Evolutionary conservation across 2,888 invertebrate genomes (phyloP), one percentile per base, ranked within the genome.

Genomic region (Conus canariensis): DNA sequence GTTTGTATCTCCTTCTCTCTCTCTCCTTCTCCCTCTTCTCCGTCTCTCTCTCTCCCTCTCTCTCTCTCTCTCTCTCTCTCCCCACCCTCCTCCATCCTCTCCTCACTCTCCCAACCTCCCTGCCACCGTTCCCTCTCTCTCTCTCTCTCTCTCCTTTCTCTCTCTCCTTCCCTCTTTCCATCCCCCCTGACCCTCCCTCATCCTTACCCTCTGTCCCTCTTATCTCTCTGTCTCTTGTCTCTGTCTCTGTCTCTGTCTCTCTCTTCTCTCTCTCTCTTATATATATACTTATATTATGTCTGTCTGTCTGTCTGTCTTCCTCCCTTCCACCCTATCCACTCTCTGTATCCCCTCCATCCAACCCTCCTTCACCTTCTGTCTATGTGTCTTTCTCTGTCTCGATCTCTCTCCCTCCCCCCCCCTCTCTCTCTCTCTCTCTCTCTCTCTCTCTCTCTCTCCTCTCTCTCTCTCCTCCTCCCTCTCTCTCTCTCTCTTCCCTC

Each of bases 121-220:
- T n/a, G n/a, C n/a, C n/a, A n/a, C n/a, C n/a, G n/a, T n/a, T 2
- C 70, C 7, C 3, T 8, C 8, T 8, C 3, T 22, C 22, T 22
- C 22, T n/a, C 9, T 6, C 70, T 9, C 8, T 4, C 4, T 3
- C 8, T n/a, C 8, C n/a, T 74, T n/a, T 2, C n/a, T n/a, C 4
- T 8, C 70, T n/a, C 70, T n/a, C 0, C 6, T 7, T n/a, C 19
- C 7, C 19, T 7, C 70, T 70, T 1, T 6, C 19, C 19, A 0
- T 19, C 1, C 1, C 70, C 19, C 19, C 7, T 9, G 4, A 9
- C n/a, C n/a, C n/a, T 0, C n/a, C 5, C 3, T 0, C 3, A n/a
- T 7, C 0, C 3, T n/a, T n/a, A 0, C n/a, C n/a, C 8, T 0
- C 8, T 0, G 4, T 0, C 8, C 70, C 8, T n/a, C 22, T n/a